Conservation (phyloP, 2,888 invertebrate species). For the Phragmatobia fuliginosa region DNA sequence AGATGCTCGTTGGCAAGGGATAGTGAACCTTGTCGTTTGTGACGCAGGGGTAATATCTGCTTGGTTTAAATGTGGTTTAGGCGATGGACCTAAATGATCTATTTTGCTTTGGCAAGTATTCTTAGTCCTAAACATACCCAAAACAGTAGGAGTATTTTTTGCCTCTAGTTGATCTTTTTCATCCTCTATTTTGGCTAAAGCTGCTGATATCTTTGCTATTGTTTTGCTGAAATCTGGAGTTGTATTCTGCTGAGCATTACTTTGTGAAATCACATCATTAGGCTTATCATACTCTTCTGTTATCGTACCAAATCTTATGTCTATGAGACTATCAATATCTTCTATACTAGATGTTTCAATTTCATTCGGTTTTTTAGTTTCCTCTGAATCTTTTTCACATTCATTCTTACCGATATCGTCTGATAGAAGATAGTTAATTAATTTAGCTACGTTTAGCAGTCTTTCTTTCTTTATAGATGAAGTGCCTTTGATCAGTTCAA, state of each 20-base stretch:
- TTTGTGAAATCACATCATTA: conserved; percentile 4
- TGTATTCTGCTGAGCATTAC: conserved; percentile 30
- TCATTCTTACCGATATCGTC: conserved; percentile 37
- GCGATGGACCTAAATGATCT: conserved; percentile 17
- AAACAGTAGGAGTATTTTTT: conserved; percentile 32
- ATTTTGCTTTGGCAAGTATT: conserved; percentile 20
- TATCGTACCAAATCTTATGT: conserved; percentile 27
- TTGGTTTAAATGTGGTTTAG: conserved; percentile 26
- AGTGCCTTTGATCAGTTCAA: conserved; percentile 39
- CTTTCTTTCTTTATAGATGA: conserved; percentile 46
- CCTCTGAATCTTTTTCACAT: conserved; percentile 9
- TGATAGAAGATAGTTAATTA: conserved; percentile 47
- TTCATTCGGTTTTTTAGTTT: conserved; percentile 14
- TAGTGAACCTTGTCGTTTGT: conserved; percentile 47
- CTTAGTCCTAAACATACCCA: conserved; percentile 29
- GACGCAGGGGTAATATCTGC: conserved; percentile 26
- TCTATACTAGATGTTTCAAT: conserved; percentile 4
- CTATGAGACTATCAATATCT: conserved; percentile 27
- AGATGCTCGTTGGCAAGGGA: conserved; percentile 63
- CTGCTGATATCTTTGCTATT: conserved; percentile 33
- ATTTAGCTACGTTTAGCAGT: conserved; percentile 46
- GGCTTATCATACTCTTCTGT: conserved; percentile 26
- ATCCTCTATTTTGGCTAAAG: conserved; percentile 37
- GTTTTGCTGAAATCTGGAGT: conserved; percentile 32
- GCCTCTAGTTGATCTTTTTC: conserved; percentile 30